Conservation (phyloP, 2,113 vertebrate species). For the Solea solea region DNA sequence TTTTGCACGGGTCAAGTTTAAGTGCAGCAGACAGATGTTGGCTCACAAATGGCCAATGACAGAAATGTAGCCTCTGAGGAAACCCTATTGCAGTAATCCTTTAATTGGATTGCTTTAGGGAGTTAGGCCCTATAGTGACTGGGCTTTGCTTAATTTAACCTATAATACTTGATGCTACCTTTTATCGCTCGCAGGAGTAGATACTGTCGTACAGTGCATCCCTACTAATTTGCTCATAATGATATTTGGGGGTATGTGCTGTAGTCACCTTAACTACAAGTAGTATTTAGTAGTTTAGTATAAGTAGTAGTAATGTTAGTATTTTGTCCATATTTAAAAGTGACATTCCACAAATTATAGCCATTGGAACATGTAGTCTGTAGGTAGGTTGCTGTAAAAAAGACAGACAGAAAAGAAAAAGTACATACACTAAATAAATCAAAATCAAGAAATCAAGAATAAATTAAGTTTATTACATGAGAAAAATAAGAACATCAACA, state of each 20-base stretch:
- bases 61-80: constrained; percentile 5
- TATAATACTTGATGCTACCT: neutral
- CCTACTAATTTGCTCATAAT: no score
- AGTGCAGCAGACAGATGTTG: constrained; percentile 8
- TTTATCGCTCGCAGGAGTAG: neutral
- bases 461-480: no score
- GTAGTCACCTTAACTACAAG: constrained; percentile 13
- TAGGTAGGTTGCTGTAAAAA: no score
- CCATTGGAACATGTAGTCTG: no score
- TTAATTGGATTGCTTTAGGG: constrained; percentile 57
- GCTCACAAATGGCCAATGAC: constrained; percentile 6
- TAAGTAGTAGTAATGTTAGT: no score
- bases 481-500: no score
- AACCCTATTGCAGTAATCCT: constrained; percentile 43
- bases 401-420: no score
- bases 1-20: constrained; percentile 6
- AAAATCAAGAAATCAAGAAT: no score
- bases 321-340: no score
- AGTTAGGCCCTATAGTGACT: neutral
- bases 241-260: neutral
- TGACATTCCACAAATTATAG: no score
- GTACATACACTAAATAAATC: no score
- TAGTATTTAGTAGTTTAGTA: neutral
- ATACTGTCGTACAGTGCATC: neutral
- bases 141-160: constrained; percentile 1